A percentile compares a stretch with the other conserved stretches of the same genome.
Evolutionary conservation across 2,113 vertebrate genomes (phyloP).

Genomic region (Phylloscopus trochiloides): DNA sequence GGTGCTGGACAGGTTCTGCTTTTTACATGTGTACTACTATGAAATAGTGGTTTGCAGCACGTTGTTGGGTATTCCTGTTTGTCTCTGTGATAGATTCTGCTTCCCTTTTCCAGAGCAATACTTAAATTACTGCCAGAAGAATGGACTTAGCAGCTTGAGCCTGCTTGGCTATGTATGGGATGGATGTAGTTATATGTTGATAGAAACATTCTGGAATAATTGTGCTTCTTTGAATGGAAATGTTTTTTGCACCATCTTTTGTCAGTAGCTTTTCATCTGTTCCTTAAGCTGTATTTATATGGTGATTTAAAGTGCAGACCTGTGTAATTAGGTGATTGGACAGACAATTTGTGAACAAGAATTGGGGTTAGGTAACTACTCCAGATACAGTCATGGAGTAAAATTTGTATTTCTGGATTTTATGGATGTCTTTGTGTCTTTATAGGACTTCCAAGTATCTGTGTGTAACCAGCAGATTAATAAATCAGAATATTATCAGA

Average conservation of each 20-base stretch:
- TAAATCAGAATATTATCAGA: neutral
- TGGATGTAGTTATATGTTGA: neutral
- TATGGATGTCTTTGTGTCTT: neutral
- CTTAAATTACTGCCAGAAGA: neutral
- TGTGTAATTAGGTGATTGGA: rapidly evolving
- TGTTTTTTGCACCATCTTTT: neutral
- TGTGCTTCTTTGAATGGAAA: neutral
- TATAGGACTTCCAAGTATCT: neutral
- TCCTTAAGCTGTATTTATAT: neutral
- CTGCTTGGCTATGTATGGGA: neutral
- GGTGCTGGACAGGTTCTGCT: neutral
- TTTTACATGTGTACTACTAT: neutral
- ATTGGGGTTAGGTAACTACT: neutral
- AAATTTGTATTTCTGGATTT: neutral
- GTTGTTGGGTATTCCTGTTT: neutral
- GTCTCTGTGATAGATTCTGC: neutral
- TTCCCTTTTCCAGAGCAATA: neutral
- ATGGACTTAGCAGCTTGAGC: neutral
- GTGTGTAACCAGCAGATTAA: neutral
- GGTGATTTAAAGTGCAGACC: neutral
- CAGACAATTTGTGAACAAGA: neutral
- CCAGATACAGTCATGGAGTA: neutral
- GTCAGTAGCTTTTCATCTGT: neutral
- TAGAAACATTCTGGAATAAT: neutral
- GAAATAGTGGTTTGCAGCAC: neutral